phyloP scores from a whole-genome alignment of 1,140 invertebrate species.

The Trichonephila clavata region DNA sequence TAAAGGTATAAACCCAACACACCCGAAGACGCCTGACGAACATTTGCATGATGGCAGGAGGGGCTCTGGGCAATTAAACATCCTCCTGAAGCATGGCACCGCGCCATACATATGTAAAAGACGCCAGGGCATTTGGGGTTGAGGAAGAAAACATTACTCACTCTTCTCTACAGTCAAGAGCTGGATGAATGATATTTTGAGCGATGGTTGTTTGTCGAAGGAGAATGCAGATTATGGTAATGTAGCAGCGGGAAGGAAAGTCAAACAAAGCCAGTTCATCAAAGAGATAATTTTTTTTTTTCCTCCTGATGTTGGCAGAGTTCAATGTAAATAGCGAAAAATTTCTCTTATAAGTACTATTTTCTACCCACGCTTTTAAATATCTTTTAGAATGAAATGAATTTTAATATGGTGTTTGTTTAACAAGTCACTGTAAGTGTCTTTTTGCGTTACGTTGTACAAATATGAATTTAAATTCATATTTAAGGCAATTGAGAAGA shows the following conservation, averaged over 20 bases:
- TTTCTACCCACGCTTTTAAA: background rate
- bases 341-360: background rate
- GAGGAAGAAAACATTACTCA: slow-evolving; percentile 62
- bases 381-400: background rate
- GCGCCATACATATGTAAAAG: slow-evolving; percentile 54
- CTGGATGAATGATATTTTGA: slow-evolving; percentile 39
- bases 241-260: background rate
- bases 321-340: background rate
- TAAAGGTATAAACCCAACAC: background rate
- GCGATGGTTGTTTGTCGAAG: slow-evolving; percentile 29
- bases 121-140: slow-evolving; percentile 26
- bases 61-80: slow-evolving; percentile 47
- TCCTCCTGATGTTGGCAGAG: no score
- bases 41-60: slow-evolving; percentile 46
- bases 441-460: background rate
- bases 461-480: background rate
- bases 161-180: background rate
- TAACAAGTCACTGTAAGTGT: background rate
- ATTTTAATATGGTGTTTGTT: background rate
- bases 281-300: background rate
- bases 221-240: slow-evolving; percentile 38
- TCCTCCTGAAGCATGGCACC: background rate
- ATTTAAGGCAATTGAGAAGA: background rate
- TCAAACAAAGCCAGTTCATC: slow-evolving; percentile 23
- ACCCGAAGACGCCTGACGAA: background rate